Evolutionary conservation across 37 sponge, comb jelly and placozoan genomes (phyloP), one percentile per base, ranked within the genome.

Genomic region (Ianthella basta): DNA sequence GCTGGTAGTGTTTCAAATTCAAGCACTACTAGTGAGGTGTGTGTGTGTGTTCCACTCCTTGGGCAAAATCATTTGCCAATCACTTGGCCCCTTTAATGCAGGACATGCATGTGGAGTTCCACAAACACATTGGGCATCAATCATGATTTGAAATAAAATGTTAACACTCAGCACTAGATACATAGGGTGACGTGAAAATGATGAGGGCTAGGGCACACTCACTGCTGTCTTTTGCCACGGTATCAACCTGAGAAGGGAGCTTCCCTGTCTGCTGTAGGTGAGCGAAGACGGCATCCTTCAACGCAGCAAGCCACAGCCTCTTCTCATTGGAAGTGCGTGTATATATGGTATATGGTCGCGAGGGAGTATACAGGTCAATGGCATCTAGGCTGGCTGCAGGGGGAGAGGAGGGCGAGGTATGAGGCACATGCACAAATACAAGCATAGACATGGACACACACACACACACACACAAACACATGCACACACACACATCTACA

Each of bases 311-410:
- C 98, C 98, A 97, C 0, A 97, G 88, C 36, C 89, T 88, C 91
- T 97, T 97, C 88, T 97, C 98, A 24, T 87, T 37, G 66, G 69
- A 89, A 33, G 83, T 91, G 54, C 79, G 67, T 2, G 90, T 88
- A 83, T 97, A 97, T 65, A 97, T 91, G 20, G 88, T 92, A 82
- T 93, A 97, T 0, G 95, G 95, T 40, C 98, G 68, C 23, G 95
- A 93, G 10, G 98, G 98, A 23, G 91, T 95, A 74, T 92, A 97
- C 16, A 97, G 59, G 60, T 97, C 96, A 14, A 95, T 92, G 33
- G 98, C 98, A 72, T 91, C 95, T 50, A 91, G 87, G 34, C 74
- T 88, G 67, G 81, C 92, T 91, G 68, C 13, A 35, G n/a, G 20
- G 57, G 20, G 57, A 21, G 57, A 39, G 73, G 27, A 40, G 57